These are phyloP conservation scores for Aulostomus chinensis DNA, from an alignment of 2,797 vertebrate species.

Conservation along the genomic window DNA sequence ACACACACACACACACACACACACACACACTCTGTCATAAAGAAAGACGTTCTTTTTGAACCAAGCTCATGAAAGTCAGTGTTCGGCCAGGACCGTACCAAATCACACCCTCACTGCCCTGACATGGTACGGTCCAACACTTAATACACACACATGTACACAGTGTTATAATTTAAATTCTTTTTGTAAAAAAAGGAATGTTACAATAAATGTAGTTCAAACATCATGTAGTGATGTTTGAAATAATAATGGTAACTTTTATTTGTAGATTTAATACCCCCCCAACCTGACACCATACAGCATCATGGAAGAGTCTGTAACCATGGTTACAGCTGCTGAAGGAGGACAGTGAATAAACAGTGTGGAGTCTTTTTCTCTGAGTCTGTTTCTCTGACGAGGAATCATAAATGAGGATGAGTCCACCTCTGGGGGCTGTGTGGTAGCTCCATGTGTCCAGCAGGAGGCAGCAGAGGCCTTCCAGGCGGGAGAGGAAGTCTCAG, in stretches of 20 bases:
- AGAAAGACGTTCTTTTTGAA: too few relatives aligned
- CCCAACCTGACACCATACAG: background rate
- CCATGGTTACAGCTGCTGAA: constrained; percentile 16
- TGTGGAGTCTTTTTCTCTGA: too few relatives aligned
- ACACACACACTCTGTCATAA: background rate
- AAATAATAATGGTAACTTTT: constrained; percentile 4
- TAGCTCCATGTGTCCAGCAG: constrained; percentile 6
- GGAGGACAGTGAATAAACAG: constrained; percentile 22
- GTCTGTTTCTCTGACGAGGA: too few relatives aligned
- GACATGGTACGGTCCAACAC: background rate
- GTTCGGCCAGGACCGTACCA: background rate
- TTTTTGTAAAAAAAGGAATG: constrained; percentile 44
- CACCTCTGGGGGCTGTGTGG: background rate
- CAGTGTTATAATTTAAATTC: constrained; percentile 4
- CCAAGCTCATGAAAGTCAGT: too few relatives aligned
- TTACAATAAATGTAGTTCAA: constrained; percentile 5
- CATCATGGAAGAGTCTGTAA: constrained; percentile 17
- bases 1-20: constrained; percentile 1
- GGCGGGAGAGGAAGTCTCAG: too few relatives aligned
- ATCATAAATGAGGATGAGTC: background rate
- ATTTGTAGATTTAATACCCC: too few relatives aligned
- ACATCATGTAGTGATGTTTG: constrained; percentile 5
- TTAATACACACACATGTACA: background rate
- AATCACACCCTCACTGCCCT: background rate
- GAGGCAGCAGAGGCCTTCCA: constrained; percentile 5